phyloP scores from a whole-genome alignment of 2,888 invertebrate species.

The Cheilosia vulpina region DNA sequence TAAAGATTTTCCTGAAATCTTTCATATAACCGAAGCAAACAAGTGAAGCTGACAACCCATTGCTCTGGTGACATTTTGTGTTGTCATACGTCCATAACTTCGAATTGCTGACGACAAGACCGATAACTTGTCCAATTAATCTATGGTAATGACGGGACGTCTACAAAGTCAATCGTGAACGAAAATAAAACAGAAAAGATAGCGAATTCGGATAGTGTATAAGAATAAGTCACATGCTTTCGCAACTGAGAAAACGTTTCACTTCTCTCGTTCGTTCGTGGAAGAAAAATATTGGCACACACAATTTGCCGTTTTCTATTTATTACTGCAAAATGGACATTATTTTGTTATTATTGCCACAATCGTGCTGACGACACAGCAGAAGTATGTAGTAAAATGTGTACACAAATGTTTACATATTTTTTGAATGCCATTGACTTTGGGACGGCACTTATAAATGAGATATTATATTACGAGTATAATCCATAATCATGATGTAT shows the following conservation, averaged over 20 bases:
- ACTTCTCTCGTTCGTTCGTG: conserved; percentile 11
- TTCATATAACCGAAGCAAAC: neutral
- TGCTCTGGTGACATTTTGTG: neutral
- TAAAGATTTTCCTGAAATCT: neutral
- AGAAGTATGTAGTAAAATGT: neutral
- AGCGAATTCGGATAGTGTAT: conserved; percentile 12
- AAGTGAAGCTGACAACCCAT: conserved; percentile 4
- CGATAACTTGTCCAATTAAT: conserved; percentile 23
- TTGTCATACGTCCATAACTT: neutral
- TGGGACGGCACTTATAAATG: neutral
- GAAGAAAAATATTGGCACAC: conserved; percentile 25
- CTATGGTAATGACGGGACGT: conserved; percentile 16
- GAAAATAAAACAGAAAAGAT: conserved; percentile 12
- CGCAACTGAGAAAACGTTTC: conserved; percentile 33
- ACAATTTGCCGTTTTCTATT: conserved; percentile 8
- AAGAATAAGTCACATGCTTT: conserved; percentile 44
- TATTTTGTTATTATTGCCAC: conserved; percentile 26
- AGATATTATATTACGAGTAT: conserved; percentile 4
- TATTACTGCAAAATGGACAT: neutral
- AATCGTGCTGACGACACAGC: conserved; percentile 38
- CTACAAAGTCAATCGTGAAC: conserved; percentile 20
- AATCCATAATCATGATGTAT: conserved; percentile 38
- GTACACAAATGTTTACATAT: neutral
- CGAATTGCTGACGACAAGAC: conserved; percentile 21
- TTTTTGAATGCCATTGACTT: conserved; percentile 33